Evolutionary conservation across 2,113 vertebrate genomes (phyloP).

Genomic region (Marmota flaviventris): DNA sequence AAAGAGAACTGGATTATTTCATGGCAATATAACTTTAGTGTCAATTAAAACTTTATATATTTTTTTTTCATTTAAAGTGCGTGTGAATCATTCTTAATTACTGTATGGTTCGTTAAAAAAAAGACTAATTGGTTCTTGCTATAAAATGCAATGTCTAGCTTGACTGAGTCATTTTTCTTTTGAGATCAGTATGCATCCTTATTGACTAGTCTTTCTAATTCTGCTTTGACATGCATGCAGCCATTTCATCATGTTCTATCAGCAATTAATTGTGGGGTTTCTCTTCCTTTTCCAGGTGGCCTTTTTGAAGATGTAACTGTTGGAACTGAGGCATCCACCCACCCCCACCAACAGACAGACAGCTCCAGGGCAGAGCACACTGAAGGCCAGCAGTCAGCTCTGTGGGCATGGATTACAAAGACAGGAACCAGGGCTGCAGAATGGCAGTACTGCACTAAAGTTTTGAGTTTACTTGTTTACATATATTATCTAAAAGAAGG

Average conservation of each 20-base stretch:
- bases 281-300: conserved; percentile 87
- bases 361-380: not conserved
- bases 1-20: conserved; percentile 54
- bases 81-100: conserved; percentile 61
- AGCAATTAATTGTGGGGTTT: conserved; percentile 60
- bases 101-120: conserved; percentile 26
- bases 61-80: conserved; percentile 48
- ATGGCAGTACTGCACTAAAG: not conserved
- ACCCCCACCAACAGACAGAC: not conserved
- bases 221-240: not conserved
- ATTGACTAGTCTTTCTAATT: not conserved
- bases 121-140: conserved; percentile 20
- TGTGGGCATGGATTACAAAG: not conserved
- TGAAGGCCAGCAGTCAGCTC: not conserved
- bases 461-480: conserved; percentile 32
- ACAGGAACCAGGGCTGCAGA: not conserved
- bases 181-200: not conserved
- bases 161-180: not conserved
- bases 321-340: not conserved
- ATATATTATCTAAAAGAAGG: conserved; percentile 55
- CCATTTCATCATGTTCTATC: not conserved
- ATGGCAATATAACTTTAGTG: not conserved
- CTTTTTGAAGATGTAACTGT: conserved; percentile 89
- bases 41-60: conserved; percentile 56
- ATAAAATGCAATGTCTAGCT: conserved; percentile 38